phyloP scores from a whole-genome alignment of 2,113 vertebrate species.

The Daboia siamensis region DNA sequence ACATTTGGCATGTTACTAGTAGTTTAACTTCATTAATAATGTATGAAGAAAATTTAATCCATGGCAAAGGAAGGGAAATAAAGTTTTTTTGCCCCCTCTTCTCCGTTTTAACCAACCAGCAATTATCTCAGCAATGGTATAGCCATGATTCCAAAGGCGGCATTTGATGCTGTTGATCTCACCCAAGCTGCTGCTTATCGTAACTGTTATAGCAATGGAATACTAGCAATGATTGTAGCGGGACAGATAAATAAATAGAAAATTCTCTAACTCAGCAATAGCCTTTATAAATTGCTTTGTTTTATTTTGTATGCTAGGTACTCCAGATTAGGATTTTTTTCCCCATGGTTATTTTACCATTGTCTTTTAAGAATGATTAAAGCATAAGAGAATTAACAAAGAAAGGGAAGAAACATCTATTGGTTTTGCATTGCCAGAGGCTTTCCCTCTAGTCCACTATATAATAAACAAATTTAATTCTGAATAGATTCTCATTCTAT shows the following conservation, averaged over 20 bases:
- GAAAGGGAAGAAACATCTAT: neutral
- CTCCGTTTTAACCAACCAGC: constrained; percentile 50
- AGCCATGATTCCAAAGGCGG: constrained; percentile 69
- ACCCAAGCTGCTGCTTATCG: constrained; percentile 30
- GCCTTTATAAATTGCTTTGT: neutral
- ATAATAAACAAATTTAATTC: neutral
- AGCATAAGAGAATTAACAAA: neutral
- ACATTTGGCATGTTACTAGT: constrained; percentile 99
- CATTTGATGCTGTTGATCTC: constrained; percentile 70
- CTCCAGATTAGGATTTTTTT: neutral
- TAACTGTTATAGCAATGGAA: neutral
- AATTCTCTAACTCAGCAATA: neutral
- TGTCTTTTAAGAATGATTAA: neutral
- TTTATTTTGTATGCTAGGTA: neutral
- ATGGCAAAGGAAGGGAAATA: constrained; percentile 81
- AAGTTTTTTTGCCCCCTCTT: constrained; percentile 55
- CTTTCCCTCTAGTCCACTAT: neutral
- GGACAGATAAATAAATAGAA: neutral
- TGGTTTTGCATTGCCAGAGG: neutral
- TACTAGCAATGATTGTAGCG: no score
- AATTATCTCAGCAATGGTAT: constrained; percentile 74
- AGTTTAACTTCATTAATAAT: constrained; percentile 99
- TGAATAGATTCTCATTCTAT: neutral
- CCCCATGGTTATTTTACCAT: neutral
- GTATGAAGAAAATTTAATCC: constrained; percentile 99